Evolutionary conservation across 2,113 vertebrate genomes (phyloP).

Genomic region (Peromyscus maniculatus): DNA sequence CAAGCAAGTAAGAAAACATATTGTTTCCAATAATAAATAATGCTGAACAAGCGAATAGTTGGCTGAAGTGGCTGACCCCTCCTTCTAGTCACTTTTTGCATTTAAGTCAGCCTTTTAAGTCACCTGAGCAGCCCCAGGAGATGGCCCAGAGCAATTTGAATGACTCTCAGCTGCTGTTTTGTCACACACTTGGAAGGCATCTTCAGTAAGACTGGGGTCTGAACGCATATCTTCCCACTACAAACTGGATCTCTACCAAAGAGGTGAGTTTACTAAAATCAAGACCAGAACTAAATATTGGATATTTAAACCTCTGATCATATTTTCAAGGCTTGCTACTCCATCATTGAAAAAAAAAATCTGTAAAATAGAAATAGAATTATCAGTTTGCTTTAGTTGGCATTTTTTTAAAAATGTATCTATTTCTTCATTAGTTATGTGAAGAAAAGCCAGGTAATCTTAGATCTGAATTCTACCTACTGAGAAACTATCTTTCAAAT

Average conservation of each 20-base stretch:
- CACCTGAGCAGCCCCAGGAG: background rate
- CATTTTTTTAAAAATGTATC: conserved; percentile 15
- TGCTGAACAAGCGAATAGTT: background rate
- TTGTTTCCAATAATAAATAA: conserved; percentile 52
- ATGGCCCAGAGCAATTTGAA: background rate
- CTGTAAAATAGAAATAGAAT: conserved; percentile 29
- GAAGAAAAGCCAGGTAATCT: conserved; percentile 15
- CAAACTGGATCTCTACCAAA: background rate
- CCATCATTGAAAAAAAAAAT: background rate
- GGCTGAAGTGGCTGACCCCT: background rate
- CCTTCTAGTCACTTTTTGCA: conserved; percentile 36
- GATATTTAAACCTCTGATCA: background rate
- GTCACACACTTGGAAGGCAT: background rate
- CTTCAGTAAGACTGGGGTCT: background rate
- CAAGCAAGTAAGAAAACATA: background rate
- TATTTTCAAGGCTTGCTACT: background rate
- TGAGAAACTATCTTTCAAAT: background rate
- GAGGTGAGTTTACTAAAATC: background rate
- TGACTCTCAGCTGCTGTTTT: conserved; percentile 25
- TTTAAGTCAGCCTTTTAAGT: background rate
- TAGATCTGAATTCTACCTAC: background rate
- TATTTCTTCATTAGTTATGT: conserved; percentile 13
- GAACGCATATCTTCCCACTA: background rate
- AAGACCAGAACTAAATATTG: background rate
- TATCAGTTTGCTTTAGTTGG: background rate